Base-by-base conservation (phyloP, 2,888 invertebrate genomes). In the Agrilus biguttatus region DNA sequence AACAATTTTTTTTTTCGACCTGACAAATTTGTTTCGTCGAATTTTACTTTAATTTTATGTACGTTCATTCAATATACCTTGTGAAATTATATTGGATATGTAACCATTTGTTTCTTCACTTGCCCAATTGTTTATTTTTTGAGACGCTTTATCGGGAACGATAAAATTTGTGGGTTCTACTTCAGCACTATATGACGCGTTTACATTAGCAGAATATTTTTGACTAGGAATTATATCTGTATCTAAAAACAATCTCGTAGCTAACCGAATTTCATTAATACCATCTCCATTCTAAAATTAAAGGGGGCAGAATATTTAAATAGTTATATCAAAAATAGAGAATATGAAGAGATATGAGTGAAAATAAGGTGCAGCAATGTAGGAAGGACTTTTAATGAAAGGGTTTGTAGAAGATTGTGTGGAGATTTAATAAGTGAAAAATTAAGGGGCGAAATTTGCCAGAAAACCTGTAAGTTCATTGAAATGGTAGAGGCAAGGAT, bases 81-180 rank as follows among this genome's bases (percentile, higher is more conserved):
- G 69, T 8, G 67, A 66, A 7, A 85, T 74, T 40, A 86, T 61
- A 53, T 81, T 70, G 8, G 72, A 67, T 33, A 95, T 82, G 52
- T 77, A 78, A 10, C 82, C 81, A 8, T 77, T 69, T 0, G 95
- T 93, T 8, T 80, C 66, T 45, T 79, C 74, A 23, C 74, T 71
- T 2, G 89, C 83, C 89, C 91, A 95, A 1, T 66, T 55, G 56
- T 95, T 95, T 46, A 95, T 86, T 7, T 65, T 61, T 6, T 65
- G 55, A 0, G 77, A 75, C 1, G 83, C 72, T 4, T 61, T 60
- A 0, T 77, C 55, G n/a, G 77, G 61, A 10, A 65, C 58, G 2
- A 53, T 45, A 54, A 88, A 85, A 65, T 86, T 73, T 1, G 80
- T 64, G 1, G 66, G 66, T 40, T 73, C 71, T 7, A 87, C 66